These are phyloP conservation scores for Stigmatopora argus DNA, from an alignment of 2,113 vertebrate genomes.

Conservation along the genomic window DNA sequence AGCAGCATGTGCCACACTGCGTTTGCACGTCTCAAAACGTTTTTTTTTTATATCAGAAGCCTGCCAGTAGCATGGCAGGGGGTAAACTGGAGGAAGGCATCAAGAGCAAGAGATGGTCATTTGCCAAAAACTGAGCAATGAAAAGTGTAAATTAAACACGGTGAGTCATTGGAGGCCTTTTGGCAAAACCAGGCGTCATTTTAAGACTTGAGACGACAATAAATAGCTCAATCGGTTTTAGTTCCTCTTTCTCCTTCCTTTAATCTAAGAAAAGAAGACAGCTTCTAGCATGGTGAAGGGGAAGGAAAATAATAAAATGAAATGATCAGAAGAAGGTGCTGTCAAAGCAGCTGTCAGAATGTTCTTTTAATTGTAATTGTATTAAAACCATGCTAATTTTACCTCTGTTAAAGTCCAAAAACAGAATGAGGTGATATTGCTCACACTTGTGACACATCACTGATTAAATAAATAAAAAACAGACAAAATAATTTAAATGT, in stretches of 20 bases:
- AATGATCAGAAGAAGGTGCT: constrained; percentile 24
- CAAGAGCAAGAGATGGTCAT: constrained; percentile 25
- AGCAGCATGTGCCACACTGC: background rate
- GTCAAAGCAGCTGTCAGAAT: constrained; percentile 37
- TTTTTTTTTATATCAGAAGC: constrained; percentile 27
- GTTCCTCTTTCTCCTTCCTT: constrained; percentile 25
- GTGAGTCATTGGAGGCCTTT: constrained; percentile 29
- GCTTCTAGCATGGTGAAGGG: constrained; percentile 21
- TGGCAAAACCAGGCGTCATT: constrained; percentile 20
- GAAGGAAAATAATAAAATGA: constrained; percentile 40
- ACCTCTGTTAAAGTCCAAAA: constrained; percentile 33
- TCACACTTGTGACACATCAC: constrained; percentile 38
- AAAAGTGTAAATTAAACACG: constrained; percentile 38
- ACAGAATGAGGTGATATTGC: constrained; percentile 40
- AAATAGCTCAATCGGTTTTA: constrained; percentile 32
- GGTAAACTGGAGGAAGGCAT: constrained; percentile 28
- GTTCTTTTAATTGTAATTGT: constrained; percentile 24
- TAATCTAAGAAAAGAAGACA: constrained; percentile 21
- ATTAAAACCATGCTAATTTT: constrained; percentile 46
- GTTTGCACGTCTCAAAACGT: constrained; percentile 24
- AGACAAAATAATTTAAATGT: constrained; percentile 42
- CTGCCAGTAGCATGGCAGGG: constrained; percentile 39
- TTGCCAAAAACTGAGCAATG: constrained; percentile 33
- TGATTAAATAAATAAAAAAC: constrained; percentile 36
- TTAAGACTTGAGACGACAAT: constrained; percentile 21